Conservation (phyloP, 2,888 invertebrate genomes). For the Beris morrisii region DNA sequence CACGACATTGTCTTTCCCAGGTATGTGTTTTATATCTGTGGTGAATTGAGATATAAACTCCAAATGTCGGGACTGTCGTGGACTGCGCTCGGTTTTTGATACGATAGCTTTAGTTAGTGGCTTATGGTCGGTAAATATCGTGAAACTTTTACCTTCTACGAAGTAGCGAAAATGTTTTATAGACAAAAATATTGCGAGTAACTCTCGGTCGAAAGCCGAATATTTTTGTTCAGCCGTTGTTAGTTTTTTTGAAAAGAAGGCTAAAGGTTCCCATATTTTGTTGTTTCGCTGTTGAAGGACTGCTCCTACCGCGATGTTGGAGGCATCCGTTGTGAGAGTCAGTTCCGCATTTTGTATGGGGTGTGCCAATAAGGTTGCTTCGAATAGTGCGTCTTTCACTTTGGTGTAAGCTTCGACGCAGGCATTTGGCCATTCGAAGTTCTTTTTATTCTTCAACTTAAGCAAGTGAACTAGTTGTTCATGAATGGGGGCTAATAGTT, state of each 20-base stretch:
- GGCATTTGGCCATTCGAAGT: neutral
- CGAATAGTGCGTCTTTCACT: constrained; percentile 31
- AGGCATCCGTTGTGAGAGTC: constrained; percentile 44
- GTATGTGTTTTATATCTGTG: too few relatives aligned
- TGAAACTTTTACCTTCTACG: constrained; percentile 45
- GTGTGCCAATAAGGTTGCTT: constrained; percentile 46
- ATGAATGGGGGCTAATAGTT: too few relatives aligned
- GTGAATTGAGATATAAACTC: too few relatives aligned
- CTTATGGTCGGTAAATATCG: constrained; percentile 12
- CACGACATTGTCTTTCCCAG: constrained; percentile 20
- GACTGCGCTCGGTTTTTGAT: too few relatives aligned
- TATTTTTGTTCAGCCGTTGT: constrained; percentile 47
- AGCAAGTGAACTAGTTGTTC: neutral
- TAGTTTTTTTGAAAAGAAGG: constrained; percentile 48
- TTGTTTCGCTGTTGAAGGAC: constrained; percentile 47
- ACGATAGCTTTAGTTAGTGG: constrained; percentile 21
- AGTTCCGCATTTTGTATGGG: constrained; percentile 44
- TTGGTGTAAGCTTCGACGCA: constrained; percentile 2
- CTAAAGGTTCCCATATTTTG: constrained; percentile 47
- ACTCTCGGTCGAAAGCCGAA: constrained; percentile 49
- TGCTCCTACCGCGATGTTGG: constrained; percentile 49
- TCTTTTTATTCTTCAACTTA: constrained; percentile 1
- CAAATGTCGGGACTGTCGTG: too few relatives aligned
- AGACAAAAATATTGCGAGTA: constrained; percentile 49
- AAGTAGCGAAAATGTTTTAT: constrained; percentile 48